A percentile compares a stretch with the other conserved stretches of the same genome.
Evolutionary conservation across 2,797 vertebrate species (phyloP).

Genomic region (Takifugu ocellatus): DNA sequence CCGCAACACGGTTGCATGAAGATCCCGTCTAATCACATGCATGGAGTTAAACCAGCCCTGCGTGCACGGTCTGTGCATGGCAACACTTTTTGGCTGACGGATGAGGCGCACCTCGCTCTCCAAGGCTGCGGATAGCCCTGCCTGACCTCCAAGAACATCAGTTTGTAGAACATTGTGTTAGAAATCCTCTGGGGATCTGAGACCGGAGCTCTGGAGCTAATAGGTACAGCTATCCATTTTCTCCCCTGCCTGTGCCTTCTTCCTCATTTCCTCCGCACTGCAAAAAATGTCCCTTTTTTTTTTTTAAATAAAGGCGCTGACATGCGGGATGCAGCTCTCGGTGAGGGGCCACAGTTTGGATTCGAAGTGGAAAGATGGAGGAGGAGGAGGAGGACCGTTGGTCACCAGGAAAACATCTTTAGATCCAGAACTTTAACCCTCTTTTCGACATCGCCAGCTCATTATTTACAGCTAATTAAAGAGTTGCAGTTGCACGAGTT

Average conservation of each 20-base stretch:
- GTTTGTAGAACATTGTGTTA: conserved; percentile 72
- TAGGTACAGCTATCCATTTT: conserved; percentile 76
- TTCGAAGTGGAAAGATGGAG: no score
- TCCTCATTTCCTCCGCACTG: conserved; percentile 52
- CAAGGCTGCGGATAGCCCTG: conserved; percentile 56
- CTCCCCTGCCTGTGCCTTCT: conserved; percentile 49
- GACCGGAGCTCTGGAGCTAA: conserved; percentile 66
- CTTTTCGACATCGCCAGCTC: no score
- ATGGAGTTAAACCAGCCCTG: conserved; percentile 23
- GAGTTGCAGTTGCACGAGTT: no score
- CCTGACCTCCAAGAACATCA: conserved; percentile 70
- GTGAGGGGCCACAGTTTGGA: no score
- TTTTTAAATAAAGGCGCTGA: conserved; percentile 4
- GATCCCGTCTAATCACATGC: conserved; percentile 10
- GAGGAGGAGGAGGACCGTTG: no score
- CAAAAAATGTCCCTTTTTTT: conserved; percentile 60
- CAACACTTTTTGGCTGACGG: conserved; percentile 54
- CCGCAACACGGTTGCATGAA: conserved; percentile 4
- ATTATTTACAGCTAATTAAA: no score
- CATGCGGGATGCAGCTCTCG: conserved; percentile 24
- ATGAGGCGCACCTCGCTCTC: conserved; percentile 59
- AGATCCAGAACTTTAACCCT: no score
- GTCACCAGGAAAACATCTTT: no score
- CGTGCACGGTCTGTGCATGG: conserved; percentile 33
- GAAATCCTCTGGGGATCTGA: conserved; percentile 61